Percentiles rank a stretch among this genome's conserved stretches.
These are phyloP conservation scores for Drosophila carrolli DNA, from an alignment of 1,140 invertebrate species.

Conservation along the genomic window DNA sequence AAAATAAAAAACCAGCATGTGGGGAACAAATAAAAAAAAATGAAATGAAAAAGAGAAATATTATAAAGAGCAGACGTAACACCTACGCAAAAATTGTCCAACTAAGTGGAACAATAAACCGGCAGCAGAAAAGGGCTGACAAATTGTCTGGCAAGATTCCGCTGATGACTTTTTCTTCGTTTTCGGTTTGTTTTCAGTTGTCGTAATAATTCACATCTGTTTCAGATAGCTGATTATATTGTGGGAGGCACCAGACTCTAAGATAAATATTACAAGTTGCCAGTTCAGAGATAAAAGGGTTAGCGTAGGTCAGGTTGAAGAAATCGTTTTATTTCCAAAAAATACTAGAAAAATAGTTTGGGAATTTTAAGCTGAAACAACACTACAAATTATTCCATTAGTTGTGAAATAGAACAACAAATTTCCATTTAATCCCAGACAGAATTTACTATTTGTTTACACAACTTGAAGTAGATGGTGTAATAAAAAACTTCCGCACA, in stretches of 20 bases:
- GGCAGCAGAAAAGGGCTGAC: conserved; percentile 57
- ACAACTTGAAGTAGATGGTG: conserved; percentile 16
- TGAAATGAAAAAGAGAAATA: conserved; percentile 14
- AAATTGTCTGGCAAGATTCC: conserved; percentile 53
- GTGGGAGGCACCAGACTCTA: background rate
- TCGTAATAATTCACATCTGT: conserved; percentile 31
- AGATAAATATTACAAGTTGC: conserved; percentile 3
- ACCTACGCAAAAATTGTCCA: conserved; percentile 45
- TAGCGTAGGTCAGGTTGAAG: conserved; percentile 18
- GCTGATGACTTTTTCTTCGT: conserved; percentile 1
- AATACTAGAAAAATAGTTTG: too few relatives aligned
- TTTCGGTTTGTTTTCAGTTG: conserved; percentile 26
- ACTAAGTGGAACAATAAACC: conserved; percentile 60
- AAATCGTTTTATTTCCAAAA: background rate
- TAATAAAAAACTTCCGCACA: conserved; percentile 24
- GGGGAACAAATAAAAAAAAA: background rate
- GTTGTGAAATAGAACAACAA: background rate
- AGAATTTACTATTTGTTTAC: conserved; percentile 15
- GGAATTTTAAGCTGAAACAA: too few relatives aligned
- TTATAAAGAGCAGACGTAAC: conserved; percentile 22
- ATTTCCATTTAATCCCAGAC: background rate
- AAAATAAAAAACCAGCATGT: conserved; percentile 16
- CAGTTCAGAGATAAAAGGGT: background rate
- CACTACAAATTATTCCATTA: too few relatives aligned
- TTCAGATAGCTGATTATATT: conserved; percentile 13